Evolutionary conservation across 2,888 invertebrate genomes (phyloP), one percentile per base, ranked within the genome.

Genomic region (Euclidia mi): DNA sequence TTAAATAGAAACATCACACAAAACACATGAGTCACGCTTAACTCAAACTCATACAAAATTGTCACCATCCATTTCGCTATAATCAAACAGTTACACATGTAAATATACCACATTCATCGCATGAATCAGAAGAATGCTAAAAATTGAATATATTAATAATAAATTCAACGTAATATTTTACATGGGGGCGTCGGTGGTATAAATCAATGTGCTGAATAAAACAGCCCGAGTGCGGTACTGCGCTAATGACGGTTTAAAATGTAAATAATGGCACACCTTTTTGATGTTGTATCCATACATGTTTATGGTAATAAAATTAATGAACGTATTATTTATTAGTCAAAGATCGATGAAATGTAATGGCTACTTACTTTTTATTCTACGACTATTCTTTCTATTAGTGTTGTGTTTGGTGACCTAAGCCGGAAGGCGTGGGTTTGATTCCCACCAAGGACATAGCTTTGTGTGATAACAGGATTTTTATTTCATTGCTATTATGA

Each of bases 211-310:
- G 61, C 58, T 69, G 74, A 75, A 75, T 75, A 17, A 68, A 72
- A 46, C 40, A 56, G 46, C 64, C 67, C 61, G 56, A 65, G 58
- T 68, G 9, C 37, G 49, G 17, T 18, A 18, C 51, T 71, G 71
- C 80, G 80, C 77, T 81, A 81, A 82, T 82, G 84, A 82, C 81
- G 71, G 78, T 77, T 80, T 80, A 71, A 83, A 86, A 84, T 76
- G 78, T 71, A 78, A 72, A 73, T 77, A 66, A 65, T 50, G 66
- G 48, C 55, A 56, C 17, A 51, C 56, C 56, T 42, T 47, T 57
- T 46, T 51, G 46, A 53, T 53, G 34, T 45, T 46, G 28, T 40
- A 38, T 35, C 32, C n/a, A n/a, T n/a, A n/a, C n/a, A n/a, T n/a
- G n/a, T n/a, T n/a, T n/a, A n/a, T n/a, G n/a, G n/a, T n/a, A n/a